Percentiles rank a stretch among this genome's conserved stretches.
These are phyloP conservation scores for Neomonachus schauinslandi DNA, from an alignment of 2,113 vertebrate species.

Conservation along the genomic window DNA sequence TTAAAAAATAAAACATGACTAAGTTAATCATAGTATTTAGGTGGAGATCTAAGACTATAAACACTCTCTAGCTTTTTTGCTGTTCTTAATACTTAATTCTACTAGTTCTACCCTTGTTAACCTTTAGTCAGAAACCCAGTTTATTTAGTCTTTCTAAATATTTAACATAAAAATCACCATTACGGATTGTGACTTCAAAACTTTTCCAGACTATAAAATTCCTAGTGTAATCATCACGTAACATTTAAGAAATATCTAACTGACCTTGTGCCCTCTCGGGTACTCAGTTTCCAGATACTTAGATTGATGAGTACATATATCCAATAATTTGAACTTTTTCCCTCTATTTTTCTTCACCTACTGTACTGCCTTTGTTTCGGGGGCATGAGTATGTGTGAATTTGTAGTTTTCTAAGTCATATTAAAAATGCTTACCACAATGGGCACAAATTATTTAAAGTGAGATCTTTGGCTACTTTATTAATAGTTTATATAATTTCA, in stretches of 20 bases:
- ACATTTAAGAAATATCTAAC: background rate
- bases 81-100: background rate
- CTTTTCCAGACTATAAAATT: background rate
- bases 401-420: background rate
- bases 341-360: background rate
- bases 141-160: conserved; percentile 3
- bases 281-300: background rate
- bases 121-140: background rate
- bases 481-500: background rate
- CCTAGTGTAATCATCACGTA: background rate
- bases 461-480: background rate
- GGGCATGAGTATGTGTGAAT: background rate
- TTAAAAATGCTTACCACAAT: background rate
- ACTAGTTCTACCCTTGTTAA: background rate
- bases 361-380: background rate
- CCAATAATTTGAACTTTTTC: background rate
- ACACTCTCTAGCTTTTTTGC: background rate
- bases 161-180: background rate
- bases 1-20: background rate
- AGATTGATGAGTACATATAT: background rate
- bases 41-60: background rate
- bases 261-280: background rate
- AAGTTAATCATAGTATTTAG: background rate
- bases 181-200: background rate
- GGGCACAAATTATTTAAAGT: background rate